Evolutionary conservation across 1,140 invertebrate genomes (phyloP).

Genomic region (Aleiodes sp.): DNA sequence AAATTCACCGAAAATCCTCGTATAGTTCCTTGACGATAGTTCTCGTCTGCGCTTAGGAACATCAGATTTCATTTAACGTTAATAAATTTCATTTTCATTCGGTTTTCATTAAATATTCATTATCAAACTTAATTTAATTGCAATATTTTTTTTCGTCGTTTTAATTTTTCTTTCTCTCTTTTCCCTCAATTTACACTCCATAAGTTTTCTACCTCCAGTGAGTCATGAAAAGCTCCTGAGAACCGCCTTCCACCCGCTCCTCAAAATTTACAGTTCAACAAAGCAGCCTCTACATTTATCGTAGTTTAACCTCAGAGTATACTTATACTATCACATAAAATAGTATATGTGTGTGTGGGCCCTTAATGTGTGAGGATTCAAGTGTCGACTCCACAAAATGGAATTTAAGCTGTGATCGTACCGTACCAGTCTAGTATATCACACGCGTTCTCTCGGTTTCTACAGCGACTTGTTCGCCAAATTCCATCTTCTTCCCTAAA

Average conservation of each 20-base stretch:
- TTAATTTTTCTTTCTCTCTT: neutral
- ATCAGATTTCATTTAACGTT: no score
- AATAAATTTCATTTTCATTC: neutral
- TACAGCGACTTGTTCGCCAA: slow-evolving; percentile 23
- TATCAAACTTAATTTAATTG: neutral
- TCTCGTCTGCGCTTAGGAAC: no score
- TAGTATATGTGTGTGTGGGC: slow-evolving; percentile 1
- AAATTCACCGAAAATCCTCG: no score
- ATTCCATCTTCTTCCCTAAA: no score
- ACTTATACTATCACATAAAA: neutral
- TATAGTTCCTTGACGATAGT: no score
- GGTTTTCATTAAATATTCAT: neutral
- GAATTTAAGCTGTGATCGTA: slow-evolving; percentile 52
- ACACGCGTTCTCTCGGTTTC: slow-evolving; percentile 24
- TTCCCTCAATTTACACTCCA: neutral
- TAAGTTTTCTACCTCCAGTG: neutral
- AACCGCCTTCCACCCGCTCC: no score
- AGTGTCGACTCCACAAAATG: slow-evolving; percentile 17
- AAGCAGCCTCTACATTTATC: neutral
- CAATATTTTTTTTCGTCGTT: neutral
- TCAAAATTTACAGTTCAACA: slow-evolving; percentile 2
- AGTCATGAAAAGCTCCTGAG: neutral
- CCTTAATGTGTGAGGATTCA: slow-evolving; percentile 10
- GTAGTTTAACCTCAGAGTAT: neutral
- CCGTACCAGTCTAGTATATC: slow-evolving; percentile 35